phyloP scores from a whole-genome alignment of 2,797 vertebrate genomes.

The Lutra lutra region DNA sequence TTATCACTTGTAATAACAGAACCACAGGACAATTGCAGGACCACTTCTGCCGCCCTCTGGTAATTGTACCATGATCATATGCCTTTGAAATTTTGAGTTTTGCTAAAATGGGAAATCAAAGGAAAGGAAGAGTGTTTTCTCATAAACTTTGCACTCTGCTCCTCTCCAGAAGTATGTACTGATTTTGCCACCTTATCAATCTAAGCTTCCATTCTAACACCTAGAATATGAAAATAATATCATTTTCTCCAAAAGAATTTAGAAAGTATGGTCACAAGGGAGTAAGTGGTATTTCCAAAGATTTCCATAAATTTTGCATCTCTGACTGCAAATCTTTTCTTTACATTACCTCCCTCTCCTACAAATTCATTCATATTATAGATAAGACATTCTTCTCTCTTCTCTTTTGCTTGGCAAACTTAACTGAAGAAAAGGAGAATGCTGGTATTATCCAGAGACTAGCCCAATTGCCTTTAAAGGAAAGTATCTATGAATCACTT shows the following conservation, averaged over 20 bases:
- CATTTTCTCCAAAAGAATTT: not conserved
- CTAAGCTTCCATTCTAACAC: not conserved
- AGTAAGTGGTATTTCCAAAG: not conserved
- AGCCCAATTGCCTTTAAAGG: conserved; percentile 45
- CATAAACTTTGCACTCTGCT: not conserved
- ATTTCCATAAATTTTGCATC: not conserved
- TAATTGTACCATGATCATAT: not conserved
- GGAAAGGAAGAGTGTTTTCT: not conserved
- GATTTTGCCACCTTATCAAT: not conserved
- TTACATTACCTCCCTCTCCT: not conserved
- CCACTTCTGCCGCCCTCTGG: not conserved
- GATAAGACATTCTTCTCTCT: conserved; percentile 79
- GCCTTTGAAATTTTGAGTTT: not conserved
- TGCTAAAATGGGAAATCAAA: not conserved
- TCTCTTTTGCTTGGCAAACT: conserved; percentile 81
- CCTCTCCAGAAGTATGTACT: not conserved
- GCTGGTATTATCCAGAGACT: conserved; percentile 79
- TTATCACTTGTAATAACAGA: not conserved
- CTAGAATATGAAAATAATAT: not conserved
- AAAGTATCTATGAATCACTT: conserved; percentile 72
- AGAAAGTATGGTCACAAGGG: not conserved
- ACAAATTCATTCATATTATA: not conserved
- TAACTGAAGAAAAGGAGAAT: conserved; percentile 81
- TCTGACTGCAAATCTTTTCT: not conserved
- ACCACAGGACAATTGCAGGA: not conserved